Conservation (phyloP, 2,113 vertebrate genomes). For the Paraplagusia blochii region DNA sequence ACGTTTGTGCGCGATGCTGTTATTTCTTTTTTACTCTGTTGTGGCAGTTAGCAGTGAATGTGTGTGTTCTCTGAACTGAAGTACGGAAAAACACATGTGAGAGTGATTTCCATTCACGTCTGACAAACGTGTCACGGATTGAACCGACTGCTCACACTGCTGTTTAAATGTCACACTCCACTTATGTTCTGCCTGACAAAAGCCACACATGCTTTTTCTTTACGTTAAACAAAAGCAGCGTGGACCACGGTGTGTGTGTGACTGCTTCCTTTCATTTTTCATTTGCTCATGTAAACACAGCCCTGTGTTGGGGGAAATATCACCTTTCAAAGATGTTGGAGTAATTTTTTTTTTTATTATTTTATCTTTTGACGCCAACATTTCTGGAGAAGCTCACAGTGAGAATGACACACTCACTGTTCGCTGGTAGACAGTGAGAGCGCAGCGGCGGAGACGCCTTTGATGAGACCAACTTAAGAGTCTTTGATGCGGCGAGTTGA, state of each 20-base stretch:
- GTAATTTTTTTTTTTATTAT: slow-evolving; percentile 57
- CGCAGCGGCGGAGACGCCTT: slow-evolving; percentile 53
- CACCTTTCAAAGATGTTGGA: slow-evolving; percentile 50
- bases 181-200: slow-evolving; percentile 27
- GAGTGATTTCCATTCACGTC: slow-evolving; percentile 48
- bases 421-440: slow-evolving; percentile 46
- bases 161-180: slow-evolving; percentile 55
- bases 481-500: slow-evolving; percentile 72
- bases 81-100: slow-evolving; percentile 23
- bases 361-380: slow-evolving; percentile 71
- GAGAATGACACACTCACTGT: slow-evolving; percentile 53
- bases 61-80: slow-evolving; percentile 26
- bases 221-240: slow-evolving; percentile 28
- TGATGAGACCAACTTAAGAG: slow-evolving; percentile 65
- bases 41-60: slow-evolving; percentile 1
- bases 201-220: slow-evolving; percentile 43
- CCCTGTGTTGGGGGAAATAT: slow-evolving; percentile 49
- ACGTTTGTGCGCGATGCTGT: not conserved
- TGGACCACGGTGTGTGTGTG: slow-evolving; percentile 13
- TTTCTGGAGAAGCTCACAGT: slow-evolving; percentile 54
- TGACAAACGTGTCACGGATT: slow-evolving; percentile 50
- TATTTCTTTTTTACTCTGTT: not conserved
- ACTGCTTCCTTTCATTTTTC: slow-evolving; percentile 64
- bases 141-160: slow-evolving; percentile 27
- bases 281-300: slow-evolving; percentile 68